Conservation (phyloP, 2,113 vertebrate genomes). For the Phasianus colchicus region DNA sequence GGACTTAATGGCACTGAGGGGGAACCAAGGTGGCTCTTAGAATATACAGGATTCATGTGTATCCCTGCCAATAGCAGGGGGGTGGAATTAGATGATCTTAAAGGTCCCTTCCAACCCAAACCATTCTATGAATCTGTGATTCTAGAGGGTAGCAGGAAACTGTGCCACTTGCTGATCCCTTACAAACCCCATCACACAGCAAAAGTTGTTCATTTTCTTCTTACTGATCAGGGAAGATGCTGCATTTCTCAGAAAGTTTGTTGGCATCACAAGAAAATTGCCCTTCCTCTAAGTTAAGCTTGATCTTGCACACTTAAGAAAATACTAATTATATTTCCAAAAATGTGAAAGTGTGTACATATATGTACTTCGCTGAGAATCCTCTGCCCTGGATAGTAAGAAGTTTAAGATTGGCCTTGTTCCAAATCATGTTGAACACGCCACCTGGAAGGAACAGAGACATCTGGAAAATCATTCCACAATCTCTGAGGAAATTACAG, state of each 20-base stretch:
- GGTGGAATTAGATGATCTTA: background rate
- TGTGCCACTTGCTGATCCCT: background rate
- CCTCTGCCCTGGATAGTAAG: background rate
- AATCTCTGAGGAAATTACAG: constrained; percentile 75
- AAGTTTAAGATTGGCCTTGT: constrained; percentile 50
- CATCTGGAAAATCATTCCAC: constrained; percentile 78
- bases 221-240: background rate
- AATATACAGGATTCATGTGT: background rate
- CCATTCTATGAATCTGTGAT: too few relatives aligned
- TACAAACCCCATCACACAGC: background rate
- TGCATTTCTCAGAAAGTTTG: background rate
- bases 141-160: background rate
- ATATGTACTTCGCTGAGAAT: background rate
- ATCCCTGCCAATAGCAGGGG: too few relatives aligned
- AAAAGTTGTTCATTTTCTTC: background rate
- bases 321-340: background rate
- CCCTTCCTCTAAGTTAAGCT: background rate
- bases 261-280: background rate
- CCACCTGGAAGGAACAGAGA: constrained; percentile 74
- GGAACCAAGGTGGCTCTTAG: background rate
- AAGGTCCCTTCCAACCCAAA: background rate
- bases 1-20: background rate
- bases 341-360: background rate
- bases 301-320: background rate
- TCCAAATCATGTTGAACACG: constrained; percentile 73